A percentile compares a stretch with the other conserved stretches of the same genome.
Evolutionary conservation across 1,140 invertebrate species (phyloP).

Genomic region (Cotesia typhae): DNA sequence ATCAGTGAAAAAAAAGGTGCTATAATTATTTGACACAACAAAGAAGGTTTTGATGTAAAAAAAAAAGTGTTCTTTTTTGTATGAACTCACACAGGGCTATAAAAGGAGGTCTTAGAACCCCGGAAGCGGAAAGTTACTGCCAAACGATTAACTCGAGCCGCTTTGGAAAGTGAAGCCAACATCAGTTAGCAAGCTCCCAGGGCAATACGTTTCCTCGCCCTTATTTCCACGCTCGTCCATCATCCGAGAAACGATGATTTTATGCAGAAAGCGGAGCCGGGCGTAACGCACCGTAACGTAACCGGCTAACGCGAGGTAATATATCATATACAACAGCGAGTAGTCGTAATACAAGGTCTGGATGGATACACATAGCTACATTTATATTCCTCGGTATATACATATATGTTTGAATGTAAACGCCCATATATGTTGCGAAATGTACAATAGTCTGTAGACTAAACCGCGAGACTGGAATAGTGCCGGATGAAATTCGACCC

Average conservation of each 20-base stretch:
- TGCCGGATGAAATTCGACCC: constrained; percentile 21
- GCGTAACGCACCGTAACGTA: constrained; percentile 47
- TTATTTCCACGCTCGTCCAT: constrained; percentile 51
- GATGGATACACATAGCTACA: neutral
- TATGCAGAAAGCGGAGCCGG: constrained; percentile 51
- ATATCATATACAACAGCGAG: constrained; percentile 16
- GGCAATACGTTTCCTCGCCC: constrained; percentile 41
- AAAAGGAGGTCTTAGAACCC: neutral
- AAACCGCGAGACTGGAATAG: neutral
- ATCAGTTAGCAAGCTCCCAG: constrained; percentile 8
- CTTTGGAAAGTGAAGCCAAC: neutral
- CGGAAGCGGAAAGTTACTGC: constrained; percentile 27
- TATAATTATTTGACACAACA: too few relatives aligned
- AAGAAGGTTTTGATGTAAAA: too few relatives aligned
- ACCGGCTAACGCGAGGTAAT: constrained; percentile 26
- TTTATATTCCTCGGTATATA: neutral
- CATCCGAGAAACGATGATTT: constrained; percentile 58
- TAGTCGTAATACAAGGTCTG: too few relatives aligned
- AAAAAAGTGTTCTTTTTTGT: too few relatives aligned
- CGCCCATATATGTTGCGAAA: neutral
- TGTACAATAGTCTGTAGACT: constrained; percentile 7
- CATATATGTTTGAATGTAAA: neutral
- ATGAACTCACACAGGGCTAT: too few relatives aligned
- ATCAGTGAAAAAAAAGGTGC: too few relatives aligned
- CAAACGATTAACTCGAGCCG: constrained; percentile 23